Evolutionary conservation across 2,888 invertebrate genomes (phyloP).

Genomic region (Heteromurus nitidus): DNA sequence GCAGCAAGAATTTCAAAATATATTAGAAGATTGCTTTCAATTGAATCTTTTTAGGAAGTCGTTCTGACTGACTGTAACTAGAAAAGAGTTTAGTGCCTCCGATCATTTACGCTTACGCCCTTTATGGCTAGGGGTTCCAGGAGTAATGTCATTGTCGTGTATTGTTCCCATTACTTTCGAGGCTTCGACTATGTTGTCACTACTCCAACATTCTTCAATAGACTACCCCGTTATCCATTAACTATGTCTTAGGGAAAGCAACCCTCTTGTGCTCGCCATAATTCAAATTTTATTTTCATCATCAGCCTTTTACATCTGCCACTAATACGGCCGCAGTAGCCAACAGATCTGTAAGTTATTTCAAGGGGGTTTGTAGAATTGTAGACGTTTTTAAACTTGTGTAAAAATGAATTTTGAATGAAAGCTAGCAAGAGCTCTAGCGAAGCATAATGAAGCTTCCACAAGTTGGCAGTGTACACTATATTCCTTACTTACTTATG

Average conservation of each 20-base stretch:
- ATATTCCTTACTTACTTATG: conserved; percentile 1
- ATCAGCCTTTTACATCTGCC: no score
- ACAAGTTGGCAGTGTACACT: conserved; percentile 3
- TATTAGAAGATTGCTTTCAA: conserved; percentile 16
- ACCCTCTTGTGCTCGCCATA: neutral
- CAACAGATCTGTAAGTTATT: no score
- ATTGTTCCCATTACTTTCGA: no score
- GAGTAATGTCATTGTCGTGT: no score
- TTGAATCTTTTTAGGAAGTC: conserved; percentile 15
- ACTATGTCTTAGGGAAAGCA: neutral
- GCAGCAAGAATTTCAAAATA: neutral
- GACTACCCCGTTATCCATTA: neutral
- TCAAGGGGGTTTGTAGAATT: no score
- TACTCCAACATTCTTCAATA: neutral
- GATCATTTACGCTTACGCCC: no score
- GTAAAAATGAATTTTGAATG: conserved; percentile 10
- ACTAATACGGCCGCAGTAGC: no score
- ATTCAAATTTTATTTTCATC: neutral
- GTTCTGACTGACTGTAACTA: neutral
- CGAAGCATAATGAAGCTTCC: neutral
- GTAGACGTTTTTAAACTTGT: no score
- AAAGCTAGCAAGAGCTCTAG: conserved; percentile 5
- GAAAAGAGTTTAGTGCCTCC: neutral
- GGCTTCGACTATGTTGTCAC: no score
- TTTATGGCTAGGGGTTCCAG: no score